Evolutionary conservation across 1,140 invertebrate species (phyloP).

Genomic region (Agrypnia vestita): DNA sequence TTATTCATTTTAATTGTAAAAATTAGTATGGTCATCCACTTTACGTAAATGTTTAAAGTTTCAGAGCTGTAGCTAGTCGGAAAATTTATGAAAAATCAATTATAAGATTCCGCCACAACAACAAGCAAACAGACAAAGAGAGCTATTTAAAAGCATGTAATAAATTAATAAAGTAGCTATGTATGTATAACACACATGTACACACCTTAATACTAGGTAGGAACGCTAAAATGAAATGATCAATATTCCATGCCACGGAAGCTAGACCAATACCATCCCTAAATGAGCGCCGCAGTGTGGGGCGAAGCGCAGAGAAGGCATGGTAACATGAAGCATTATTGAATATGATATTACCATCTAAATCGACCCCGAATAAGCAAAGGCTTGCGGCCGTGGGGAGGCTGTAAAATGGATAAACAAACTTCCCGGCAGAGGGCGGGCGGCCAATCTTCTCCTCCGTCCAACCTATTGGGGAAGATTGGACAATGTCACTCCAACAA

Average conservation of each 20-base stretch:
- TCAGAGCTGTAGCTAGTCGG: no score
- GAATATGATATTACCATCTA: slow-evolving; percentile 36
- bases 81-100: no score
- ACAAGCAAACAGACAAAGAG: no score
- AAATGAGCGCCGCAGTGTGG: background rate
- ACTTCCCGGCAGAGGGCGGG: background rate
- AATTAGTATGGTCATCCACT: no score
- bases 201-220: no score
- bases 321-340: slow-evolving; percentile 18
- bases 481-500: background rate
- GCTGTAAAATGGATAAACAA: slow-evolving; percentile 20
- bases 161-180: no score
- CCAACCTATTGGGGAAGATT: slow-evolving; percentile 8
- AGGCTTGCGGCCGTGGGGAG: slow-evolving; percentile 1
- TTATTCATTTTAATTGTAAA: no score
- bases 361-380: slow-evolving; percentile 28
- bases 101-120: no score
- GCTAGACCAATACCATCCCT: background rate
- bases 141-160: no score
- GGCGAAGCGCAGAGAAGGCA: no score
- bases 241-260: background rate
- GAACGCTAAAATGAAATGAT: background rate
- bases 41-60: no score
- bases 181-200: no score
- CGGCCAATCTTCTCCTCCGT: background rate